phyloP scores from a whole-genome alignment of 2,113 vertebrate genomes.

The Triplophysa rosa region DNA sequence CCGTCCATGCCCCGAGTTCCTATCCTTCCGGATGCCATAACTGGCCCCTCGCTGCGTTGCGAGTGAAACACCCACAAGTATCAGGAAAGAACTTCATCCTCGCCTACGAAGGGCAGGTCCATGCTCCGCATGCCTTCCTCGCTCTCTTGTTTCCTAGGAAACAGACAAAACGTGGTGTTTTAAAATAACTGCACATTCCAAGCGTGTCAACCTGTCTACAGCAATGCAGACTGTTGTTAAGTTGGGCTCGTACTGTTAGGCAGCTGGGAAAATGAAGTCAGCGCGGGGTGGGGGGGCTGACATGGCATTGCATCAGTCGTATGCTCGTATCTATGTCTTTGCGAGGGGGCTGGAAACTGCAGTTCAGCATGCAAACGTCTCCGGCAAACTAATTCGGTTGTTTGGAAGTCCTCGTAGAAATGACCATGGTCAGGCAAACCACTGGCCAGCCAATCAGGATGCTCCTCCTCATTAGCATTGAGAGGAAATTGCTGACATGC shows the following conservation, averaged over 20 bases:
- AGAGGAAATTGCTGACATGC: slow-evolving; percentile 8
- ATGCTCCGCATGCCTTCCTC: slow-evolving; percentile 79
- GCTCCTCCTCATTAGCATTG: slow-evolving; percentile 6
- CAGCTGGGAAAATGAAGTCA: slow-evolving; percentile 16
- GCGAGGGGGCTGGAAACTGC: background rate
- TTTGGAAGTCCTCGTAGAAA: slow-evolving; percentile 5
- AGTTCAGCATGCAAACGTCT: slow-evolving; percentile 40
- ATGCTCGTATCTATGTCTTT: slow-evolving; percentile 41
- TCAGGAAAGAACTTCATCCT: slow-evolving; percentile 89
- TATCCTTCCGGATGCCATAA: slow-evolving; percentile 4
- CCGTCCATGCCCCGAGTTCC: slow-evolving; percentile 1
- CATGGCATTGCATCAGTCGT: slow-evolving; percentile 28
- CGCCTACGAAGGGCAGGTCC: slow-evolving; percentile 81
- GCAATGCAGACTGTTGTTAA: slow-evolving; percentile 34
- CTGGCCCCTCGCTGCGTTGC: slow-evolving; percentile 15
- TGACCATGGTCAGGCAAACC: slow-evolving; percentile 3
- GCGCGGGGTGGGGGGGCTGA: background rate
- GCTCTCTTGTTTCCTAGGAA: slow-evolving; percentile 87
- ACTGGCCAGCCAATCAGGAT: slow-evolving; percentile 29
- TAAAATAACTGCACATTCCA: slow-evolving; percentile 23
- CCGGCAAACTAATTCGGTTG: slow-evolving; percentile 6
- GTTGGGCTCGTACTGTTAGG: slow-evolving; percentile 37
- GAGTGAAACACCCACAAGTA: slow-evolving; percentile 41
- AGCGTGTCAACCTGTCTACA: slow-evolving; percentile 3
- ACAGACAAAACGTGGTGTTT: slow-evolving; percentile 50